phyloP scores from a whole-genome alignment of 2,113 vertebrate species.

The Camelus bactrianus region DNA sequence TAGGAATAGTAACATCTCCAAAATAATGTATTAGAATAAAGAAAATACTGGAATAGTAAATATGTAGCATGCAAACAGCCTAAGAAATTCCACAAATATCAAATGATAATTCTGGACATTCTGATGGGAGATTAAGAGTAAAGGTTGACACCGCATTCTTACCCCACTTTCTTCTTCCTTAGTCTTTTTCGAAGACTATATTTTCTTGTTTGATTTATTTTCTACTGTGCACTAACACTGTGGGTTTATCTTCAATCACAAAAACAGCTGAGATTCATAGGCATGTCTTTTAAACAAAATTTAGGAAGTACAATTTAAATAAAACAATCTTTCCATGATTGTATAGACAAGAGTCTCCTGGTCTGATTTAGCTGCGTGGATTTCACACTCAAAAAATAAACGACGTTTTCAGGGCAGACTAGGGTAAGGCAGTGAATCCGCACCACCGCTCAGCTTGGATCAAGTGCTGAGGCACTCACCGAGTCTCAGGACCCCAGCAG shows the following conservation, averaged over 20 bases:
- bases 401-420: not conserved
- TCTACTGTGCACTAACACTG: not conserved
- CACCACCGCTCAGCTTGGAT: not conserved
- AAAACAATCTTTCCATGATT: not conserved
- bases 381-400: not conserved
- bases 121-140: constrained; percentile 70
- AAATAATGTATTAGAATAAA: constrained; percentile 77
- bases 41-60: constrained; percentile 73
- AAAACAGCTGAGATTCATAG: not conserved
- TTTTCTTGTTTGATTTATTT: constrained; percentile 41
- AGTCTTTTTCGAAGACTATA: constrained; percentile 24
- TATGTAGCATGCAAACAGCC: constrained; percentile 67
- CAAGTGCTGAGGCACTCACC: not conserved
- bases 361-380: not conserved
- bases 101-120: not conserved
- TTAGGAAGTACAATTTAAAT: not conserved
- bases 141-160: constrained; percentile 48
- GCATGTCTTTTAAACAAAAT: constrained; percentile 23
- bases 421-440: not conserved
- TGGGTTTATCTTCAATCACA: not conserved
- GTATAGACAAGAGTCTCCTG: not conserved
- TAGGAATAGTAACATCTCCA: constrained; percentile 73
- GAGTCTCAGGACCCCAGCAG: not conserved
- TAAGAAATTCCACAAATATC: constrained; percentile 79
- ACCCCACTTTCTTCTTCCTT: constrained; percentile 26